Percentiles rank a stretch among this genome's conserved stretches.
Evolutionary conservation across 2,113 vertebrate species (phyloP).

Genomic region (Micronisus gabar): DNA sequence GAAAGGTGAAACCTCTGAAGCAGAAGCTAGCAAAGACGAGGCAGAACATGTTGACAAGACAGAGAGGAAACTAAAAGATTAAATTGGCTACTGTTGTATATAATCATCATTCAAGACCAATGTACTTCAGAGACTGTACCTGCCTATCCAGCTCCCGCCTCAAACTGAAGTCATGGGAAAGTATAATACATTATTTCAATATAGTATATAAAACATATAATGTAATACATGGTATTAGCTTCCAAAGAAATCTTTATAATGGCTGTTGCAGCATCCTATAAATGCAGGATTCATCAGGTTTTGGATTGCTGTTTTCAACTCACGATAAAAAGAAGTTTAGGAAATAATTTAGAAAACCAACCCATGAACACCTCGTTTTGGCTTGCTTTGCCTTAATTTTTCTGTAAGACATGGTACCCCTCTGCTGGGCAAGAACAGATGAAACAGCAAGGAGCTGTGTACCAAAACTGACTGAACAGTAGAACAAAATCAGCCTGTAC

Average conservation of each 20-base stretch:
- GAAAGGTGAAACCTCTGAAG: background rate
- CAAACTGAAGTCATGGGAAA: background rate
- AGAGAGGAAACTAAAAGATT: background rate
- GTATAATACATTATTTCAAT: background rate
- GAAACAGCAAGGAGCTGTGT: background rate
- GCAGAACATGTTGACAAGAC: background rate
- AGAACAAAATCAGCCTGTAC: background rate
- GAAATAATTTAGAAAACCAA: background rate
- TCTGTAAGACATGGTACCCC: background rate
- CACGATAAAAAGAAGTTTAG: background rate
- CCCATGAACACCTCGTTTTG: background rate
- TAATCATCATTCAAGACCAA: background rate
- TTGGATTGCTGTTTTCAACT: background rate
- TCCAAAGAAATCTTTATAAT: background rate
- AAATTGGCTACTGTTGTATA: background rate
- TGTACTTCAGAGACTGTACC: background rate
- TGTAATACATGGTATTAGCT: background rate
- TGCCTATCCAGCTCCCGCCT: background rate
- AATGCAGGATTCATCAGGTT: background rate
- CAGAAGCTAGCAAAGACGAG: background rate
- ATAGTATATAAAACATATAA: background rate
- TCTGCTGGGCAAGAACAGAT: conserved; percentile 28
- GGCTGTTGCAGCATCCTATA: background rate
- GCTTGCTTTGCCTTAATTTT: background rate
- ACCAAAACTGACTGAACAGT: background rate